Conservation (phyloP, 1,140 invertebrate species). For the Penaeus vannamei region DNA sequence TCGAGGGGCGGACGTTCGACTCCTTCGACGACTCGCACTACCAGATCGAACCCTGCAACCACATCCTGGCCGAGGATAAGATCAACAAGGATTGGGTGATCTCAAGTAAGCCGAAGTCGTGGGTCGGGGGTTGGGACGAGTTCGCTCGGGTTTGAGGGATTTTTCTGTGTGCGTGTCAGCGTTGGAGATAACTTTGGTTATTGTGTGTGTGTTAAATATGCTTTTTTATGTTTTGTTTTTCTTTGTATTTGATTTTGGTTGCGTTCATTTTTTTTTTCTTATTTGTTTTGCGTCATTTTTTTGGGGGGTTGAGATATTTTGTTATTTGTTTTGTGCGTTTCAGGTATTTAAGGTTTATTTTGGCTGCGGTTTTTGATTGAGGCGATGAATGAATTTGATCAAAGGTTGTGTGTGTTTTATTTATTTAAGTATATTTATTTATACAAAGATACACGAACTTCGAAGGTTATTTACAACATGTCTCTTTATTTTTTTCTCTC, state of each 20-base stretch:
- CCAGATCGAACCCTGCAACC: constrained; percentile 85
- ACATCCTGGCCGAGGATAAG: constrained; percentile 80
- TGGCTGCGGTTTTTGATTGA: no score
- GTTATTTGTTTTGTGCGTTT: no score
- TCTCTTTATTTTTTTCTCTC: not conserved
- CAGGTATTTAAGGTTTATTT: no score
- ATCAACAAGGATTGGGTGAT: constrained; percentile 79
- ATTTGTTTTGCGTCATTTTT: no score
- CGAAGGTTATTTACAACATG: not conserved
- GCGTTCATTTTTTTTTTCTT: no score
- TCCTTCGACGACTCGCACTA: constrained; percentile 85
- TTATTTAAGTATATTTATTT: not conserved
- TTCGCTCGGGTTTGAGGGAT: not conserved
- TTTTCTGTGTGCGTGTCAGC: no score
- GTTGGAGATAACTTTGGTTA: not conserved
- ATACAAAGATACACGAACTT: not conserved
- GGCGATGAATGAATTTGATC: no score
- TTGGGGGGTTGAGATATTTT: no score
- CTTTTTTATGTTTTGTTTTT: no score
- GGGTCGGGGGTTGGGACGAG: constrained; percentile 19
- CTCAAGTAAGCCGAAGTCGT: constrained; percentile 74
- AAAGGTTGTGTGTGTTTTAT: no score
- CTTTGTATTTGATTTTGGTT: no score
- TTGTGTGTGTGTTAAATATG: no score
- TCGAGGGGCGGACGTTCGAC: constrained; percentile 82